phyloP scores from a whole-genome alignment of 2,888 invertebrate species.

The Megamerina dolium region DNA sequence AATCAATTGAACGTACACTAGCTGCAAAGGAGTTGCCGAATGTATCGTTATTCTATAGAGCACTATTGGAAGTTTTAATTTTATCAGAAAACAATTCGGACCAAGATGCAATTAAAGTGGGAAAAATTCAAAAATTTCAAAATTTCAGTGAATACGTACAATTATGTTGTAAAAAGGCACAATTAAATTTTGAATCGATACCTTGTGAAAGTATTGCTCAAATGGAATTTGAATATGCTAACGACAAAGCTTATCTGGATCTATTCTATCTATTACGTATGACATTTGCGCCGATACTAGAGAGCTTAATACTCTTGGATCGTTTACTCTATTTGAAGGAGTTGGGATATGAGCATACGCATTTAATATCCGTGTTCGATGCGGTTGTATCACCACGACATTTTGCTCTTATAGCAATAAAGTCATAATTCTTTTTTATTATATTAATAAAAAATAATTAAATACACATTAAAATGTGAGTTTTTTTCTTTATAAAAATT shows the following conservation, averaged over 20 bases:
- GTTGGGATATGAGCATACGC: constrained; percentile 54
- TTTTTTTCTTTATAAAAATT: too few relatives aligned
- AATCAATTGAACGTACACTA: constrained; percentile 68
- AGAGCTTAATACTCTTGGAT: constrained; percentile 76
- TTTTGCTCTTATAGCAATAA: constrained; percentile 38
- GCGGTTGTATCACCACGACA: constrained; percentile 72
- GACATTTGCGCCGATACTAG: constrained; percentile 72
- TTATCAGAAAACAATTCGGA: constrained; percentile 46
- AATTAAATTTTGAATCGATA: constrained; percentile 18
- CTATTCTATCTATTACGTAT: constrained; percentile 73
- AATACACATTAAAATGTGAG: too few relatives aligned
- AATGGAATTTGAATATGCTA: constrained; percentile 46
- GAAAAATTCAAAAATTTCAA: constrained; percentile 58
- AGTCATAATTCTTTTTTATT: constrained; percentile 18
- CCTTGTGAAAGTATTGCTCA: constrained; percentile 43
- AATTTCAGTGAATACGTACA: constrained; percentile 66
- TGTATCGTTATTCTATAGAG: constrained; percentile 67
- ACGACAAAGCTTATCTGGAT: constrained; percentile 57
- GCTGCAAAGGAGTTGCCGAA: constrained; percentile 54
- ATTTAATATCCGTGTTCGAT: constrained; percentile 74
- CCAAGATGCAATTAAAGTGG: constrained; percentile 53
- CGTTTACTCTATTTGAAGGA: constrained; percentile 71
- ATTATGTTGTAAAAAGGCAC: constrained; percentile 56
- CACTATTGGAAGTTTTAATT: constrained; percentile 64
- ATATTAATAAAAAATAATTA: too few relatives aligned